phyloP scores from a whole-genome alignment of 2,797 vertebrate species.

The Synaphobranchus kaupii region DNA sequence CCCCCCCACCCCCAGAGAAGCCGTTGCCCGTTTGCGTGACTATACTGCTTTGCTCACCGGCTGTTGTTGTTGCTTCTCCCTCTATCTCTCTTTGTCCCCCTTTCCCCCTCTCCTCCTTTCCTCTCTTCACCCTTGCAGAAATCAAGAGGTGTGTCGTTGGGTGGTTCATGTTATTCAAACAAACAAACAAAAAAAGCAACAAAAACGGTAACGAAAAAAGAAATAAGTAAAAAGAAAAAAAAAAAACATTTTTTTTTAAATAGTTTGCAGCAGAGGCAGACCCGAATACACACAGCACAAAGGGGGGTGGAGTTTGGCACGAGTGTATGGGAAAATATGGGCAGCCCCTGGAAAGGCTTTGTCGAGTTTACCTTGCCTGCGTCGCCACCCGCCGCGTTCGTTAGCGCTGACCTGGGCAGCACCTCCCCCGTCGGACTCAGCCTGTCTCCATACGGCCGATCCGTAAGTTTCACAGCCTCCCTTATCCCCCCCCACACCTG shows the following conservation, averaged over 20 bases:
- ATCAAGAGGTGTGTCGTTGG: slow-evolving; percentile 77
- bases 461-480: slow-evolving; percentile 75
- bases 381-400: slow-evolving; percentile 77
- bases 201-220: slow-evolving; percentile 42
- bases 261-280: slow-evolving; percentile 26
- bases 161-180: slow-evolving; percentile 54
- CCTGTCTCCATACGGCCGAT: slow-evolving; percentile 80
- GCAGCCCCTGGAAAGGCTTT: slow-evolving; percentile 84
- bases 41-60: slow-evolving; percentile 68
- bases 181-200: slow-evolving; percentile 50
- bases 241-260: too few species aligned
- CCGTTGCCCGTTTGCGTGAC: slow-evolving; percentile 53
- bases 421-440: slow-evolving; percentile 78
- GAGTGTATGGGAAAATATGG: slow-evolving; percentile 80
- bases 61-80: slow-evolving; percentile 72
- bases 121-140: slow-evolving; percentile 76
- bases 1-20: slow-evolving; percentile 35
- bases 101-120: slow-evolving; percentile 60
- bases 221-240: slow-evolving; percentile 43
- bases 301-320: slow-evolving; percentile 64
- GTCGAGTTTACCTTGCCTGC: slow-evolving; percentile 78
- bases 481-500: slow-evolving; percentile 52
- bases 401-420: slow-evolving; percentile 82
- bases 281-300: slow-evolving; percentile 63
- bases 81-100: slow-evolving; percentile 53